Evolutionary conservation across 1,140 invertebrate species (phyloP), one percentile per base, ranked within the genome.

Genomic region (Sinella curviseta): DNA sequence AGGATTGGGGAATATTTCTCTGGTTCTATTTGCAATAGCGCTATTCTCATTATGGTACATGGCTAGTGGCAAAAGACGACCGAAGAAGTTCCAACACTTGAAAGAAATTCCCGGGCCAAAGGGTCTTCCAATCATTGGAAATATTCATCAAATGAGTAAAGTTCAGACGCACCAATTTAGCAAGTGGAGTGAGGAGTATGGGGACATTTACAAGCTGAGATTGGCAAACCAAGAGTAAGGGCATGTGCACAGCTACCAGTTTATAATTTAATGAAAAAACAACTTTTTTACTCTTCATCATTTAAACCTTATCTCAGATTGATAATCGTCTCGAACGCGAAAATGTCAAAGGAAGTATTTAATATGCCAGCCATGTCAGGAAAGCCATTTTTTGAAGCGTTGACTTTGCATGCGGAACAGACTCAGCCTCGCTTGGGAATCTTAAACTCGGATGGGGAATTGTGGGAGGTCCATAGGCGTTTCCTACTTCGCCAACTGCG

Each of bases 71-170:
- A 48, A 48, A 48, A 48, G 8, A 48, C 39, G 39, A 48, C 39
- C 39, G 8, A 48, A 48, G 20, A 60, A n/a, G 24, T 60, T 60
- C 24, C 3, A n/a, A 3, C 12, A 60, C 24, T 60, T 60, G 24
- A 70, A 70, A 70, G 65, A 70, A 70, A 70, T 70, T 39, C 74
- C 74, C 8, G 74, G 74, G 1, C 74, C 74, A 75, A 36, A 54
- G 28, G 74, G 74, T 4, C 36, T 39, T 75, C 74, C 74, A 4
- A 12, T 75, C 34, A 36, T 75, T 54, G 74, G 74, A 36, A 75
- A 75, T 48, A 30, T 75, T 14, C 74, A 31, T 26, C 34, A 75
- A 26, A 3, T 75, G 12, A 30, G 39, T 14, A 36, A 4, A 17
- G n/a, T 48, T 20, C 17, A 36, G 4, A 20, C 8, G 14, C 24